A percentile compares a stretch with the other conserved stretches of the same genome.
phyloP scores from a whole-genome alignment of 2,888 invertebrate genomes.

The Parnassius mnemosyne region DNA sequence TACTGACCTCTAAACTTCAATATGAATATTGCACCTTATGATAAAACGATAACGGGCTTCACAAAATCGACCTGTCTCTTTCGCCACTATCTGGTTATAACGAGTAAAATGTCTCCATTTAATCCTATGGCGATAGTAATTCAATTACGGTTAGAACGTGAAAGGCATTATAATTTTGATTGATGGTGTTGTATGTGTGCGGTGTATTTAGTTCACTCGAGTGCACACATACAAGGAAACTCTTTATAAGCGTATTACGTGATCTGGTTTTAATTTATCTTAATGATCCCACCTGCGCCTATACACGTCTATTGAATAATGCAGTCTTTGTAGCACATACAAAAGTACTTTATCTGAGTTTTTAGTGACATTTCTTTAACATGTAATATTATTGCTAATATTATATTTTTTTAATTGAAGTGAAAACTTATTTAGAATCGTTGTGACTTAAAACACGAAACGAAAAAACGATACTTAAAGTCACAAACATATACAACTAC shows the following conservation, averaged over 20 bases:
- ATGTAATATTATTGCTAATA: too few species aligned
- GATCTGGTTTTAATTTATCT: constrained; percentile 59
- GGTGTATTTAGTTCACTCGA: constrained; percentile 13
- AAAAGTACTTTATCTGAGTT: not conserved
- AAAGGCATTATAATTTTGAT: constrained; percentile 22
- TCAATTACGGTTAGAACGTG: constrained; percentile 23
- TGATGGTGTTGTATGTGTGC: constrained; percentile 16
- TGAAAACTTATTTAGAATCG: too few species aligned
- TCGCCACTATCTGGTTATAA: not conserved
- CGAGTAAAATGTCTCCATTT: constrained; percentile 12
- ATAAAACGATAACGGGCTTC: too few species aligned
- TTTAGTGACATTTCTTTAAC: not conserved
- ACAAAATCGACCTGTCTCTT: not conserved
- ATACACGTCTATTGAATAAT: constrained; percentile 25
- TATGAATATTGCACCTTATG: too few species aligned
- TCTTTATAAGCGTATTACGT: constrained; percentile 28
- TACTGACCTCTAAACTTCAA: too few species aligned
- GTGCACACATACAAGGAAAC: constrained; percentile 15
- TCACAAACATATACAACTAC: too few species aligned
- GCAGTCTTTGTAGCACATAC: constrained; percentile 38
- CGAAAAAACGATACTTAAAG: too few species aligned
- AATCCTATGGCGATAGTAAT: constrained; percentile 17
- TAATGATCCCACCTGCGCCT: constrained; percentile 48
- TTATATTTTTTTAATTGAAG: too few species aligned
- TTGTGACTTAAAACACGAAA: too few species aligned